Evolutionary conservation across 2,888 invertebrate species (phyloP), one percentile per base, ranked within the genome.

Genomic region (Athetis lepigone): DNA sequence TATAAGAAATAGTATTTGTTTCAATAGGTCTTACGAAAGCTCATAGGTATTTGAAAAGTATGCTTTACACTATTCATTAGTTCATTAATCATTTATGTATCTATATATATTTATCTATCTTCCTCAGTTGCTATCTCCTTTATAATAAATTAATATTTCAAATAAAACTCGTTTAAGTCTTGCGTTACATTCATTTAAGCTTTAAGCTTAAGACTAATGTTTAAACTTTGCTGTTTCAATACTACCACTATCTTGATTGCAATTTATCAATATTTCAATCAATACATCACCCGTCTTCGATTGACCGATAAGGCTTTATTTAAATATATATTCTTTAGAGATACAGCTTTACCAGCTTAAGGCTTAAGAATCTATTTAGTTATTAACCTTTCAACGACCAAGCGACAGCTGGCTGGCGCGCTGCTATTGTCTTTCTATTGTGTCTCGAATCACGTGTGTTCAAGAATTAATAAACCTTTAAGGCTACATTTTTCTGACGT

Each of bases 241-340:
- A 27, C 9, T 9, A 9, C 9, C 7, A 9, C 18, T 60, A 70
- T 50, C 49, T 50, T 50, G 25, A 70, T 33, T 6, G 27, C 18
- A 57, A 5, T 40, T 18, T 51, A 69, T 51, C 25, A 29, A 21
- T 51, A 33, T 45, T 46, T 70, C 16, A 42, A 70, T 59, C 46
- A 59, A 21, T 19, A 71, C 19, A n/a, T 51, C 54, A 33, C 27
- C 18, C 27, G 11, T 74, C 39, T 50, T 58, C 19, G 36, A 57
- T 49, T 37, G 7, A 18, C 4, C 8, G 6, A 49, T 49, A 18
- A 33, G 33, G n/a, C 19, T 5, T 39, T 43, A 21, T 73, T 46
- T 16, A 29, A 54, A 65, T 33, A 50, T 27, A 61, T 23, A 21
- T 50, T 42, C 36, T 11, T 40, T 36, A 8, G 2, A 45, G 52